These are phyloP conservation scores for Helobdella robusta DNA, from an alignment of 2,888 invertebrate species.

Conservation along the genomic window DNA sequence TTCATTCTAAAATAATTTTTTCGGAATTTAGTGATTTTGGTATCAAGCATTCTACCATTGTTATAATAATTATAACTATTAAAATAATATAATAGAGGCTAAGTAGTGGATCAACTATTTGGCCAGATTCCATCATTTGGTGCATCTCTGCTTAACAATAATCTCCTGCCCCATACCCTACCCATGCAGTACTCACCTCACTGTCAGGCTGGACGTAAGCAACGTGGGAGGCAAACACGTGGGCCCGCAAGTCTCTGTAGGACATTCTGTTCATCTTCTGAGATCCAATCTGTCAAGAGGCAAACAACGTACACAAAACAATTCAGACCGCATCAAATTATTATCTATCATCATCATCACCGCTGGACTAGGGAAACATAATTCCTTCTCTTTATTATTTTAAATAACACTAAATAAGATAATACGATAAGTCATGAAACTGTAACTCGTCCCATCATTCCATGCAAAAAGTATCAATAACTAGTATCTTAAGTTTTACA, in stretches of 20 bases:
- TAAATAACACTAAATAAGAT: no score
- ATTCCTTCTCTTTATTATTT: no score
- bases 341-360: no score
- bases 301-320: no score
- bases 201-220: constrained; percentile 53
- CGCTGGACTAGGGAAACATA: no score
- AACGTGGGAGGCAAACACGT: constrained; percentile 71
- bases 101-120: background rate
- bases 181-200: constrained; percentile 31
- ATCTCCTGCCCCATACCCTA: background rate
- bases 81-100: background rate
- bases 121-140: background rate
- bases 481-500: no score
- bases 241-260: constrained; percentile 70
- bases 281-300: constrained; percentile 68
- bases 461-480: no score
- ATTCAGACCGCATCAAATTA: no score
- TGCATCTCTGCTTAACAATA: background rate
- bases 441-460: no score
- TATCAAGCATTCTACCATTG: background rate
- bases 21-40: no score
- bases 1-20: no score
- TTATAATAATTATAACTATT: background rate
- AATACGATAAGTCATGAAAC: no score
- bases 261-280: constrained; percentile 68